phyloP scores from a whole-genome alignment of 2,888 invertebrate genomes.

The Cyrtodaria siliqua region DNA sequence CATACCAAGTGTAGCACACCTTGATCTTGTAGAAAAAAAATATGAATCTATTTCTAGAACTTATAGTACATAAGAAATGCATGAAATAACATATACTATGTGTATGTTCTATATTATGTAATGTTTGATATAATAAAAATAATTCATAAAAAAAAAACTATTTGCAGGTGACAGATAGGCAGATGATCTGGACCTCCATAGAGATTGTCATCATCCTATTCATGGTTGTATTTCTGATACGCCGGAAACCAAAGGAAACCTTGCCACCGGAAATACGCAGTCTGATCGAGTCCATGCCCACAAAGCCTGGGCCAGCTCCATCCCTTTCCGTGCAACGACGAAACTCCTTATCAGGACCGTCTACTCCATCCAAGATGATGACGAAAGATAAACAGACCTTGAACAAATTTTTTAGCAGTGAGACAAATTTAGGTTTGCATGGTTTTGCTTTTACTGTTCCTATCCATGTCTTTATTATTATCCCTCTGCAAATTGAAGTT shows the following conservation, averaged over 20 bases:
- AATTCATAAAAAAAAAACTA: too few relatives aligned
- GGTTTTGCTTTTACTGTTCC: too few relatives aligned
- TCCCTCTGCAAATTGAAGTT: too few relatives aligned
- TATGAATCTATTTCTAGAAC: too few relatives aligned
- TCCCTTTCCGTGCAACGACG: conserved; percentile 35
- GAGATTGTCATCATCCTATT: conserved; percentile 66
- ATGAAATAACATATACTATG: too few relatives aligned
- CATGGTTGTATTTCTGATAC: conserved; percentile 59
- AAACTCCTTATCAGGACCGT: conserved; percentile 68
- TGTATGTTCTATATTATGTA: too few relatives aligned
- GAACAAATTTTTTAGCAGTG: conserved; percentile 69
- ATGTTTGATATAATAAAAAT: too few relatives aligned
- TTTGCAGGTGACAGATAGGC: conserved; percentile 71
- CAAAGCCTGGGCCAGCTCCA: conserved; percentile 30
- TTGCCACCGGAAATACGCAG: conserved; percentile 62
- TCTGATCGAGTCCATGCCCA: conserved; percentile 65
- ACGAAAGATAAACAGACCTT: conserved; percentile 34
- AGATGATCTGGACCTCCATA: conserved; percentile 69
- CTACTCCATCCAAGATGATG: conserved; percentile 55
- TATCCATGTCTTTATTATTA: too few relatives aligned
- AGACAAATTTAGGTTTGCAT: conserved; percentile 67
- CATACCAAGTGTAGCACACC: too few relatives aligned
- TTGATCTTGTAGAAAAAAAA: too few relatives aligned
- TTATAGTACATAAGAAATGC: too few relatives aligned
- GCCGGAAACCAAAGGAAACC: conserved; percentile 40